Base-by-base conservation (phyloP, 2,113 vertebrate genomes). In the Ictidomys tridecemlineatus region DNA sequence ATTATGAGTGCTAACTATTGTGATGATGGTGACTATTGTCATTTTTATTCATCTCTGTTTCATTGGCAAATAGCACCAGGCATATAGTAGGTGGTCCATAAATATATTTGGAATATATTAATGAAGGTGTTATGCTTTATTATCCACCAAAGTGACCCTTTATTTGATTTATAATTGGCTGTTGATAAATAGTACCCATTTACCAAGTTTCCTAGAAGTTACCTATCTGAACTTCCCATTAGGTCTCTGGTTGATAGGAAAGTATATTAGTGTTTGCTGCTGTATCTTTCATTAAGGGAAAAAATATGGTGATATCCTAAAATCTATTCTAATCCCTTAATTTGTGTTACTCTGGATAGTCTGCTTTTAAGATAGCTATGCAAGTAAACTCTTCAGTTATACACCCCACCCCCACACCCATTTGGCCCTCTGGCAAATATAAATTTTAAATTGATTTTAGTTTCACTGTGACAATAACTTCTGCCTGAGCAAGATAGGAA, bases 371-470 rank as follows among this genome's bases (percentile, higher is more conserved):
- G 74, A 78, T 1, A 48, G 37, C 67, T 95, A 37, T 94, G 91
- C 93, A 97, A 95, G 98, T 97, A 98, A 97, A 91, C 51, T 87
- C 12, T 95, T 98, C 77, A 37, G 32, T 84, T 84, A 87, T 8
- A 48, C 5, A 88, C 1, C 30, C 24, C 0, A 85, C 82, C 39
- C 45, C 67, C 53, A 91, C 34, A 26, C 16, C 14, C 8, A 89
- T 69, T 85, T 98, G 95, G 12, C 82, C 67, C 67, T 69, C 78
- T 88, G 48, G 78, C 93, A 95, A 85, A 97, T 86, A 96, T 80
- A 97, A 94, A 83, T 96, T 97, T 97, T 92, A 96, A 95, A 96
- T 87, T 96, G 72, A 91, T 98, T 98, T 98, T 77, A 85, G 48
- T 88, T 77, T 34, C 63, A 85, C 78, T 98, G 45, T 97, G 63